These are phyloP conservation scores for Engystomops pustulosus DNA, from an alignment of 2,113 vertebrate species.

Conservation along the genomic window DNA sequence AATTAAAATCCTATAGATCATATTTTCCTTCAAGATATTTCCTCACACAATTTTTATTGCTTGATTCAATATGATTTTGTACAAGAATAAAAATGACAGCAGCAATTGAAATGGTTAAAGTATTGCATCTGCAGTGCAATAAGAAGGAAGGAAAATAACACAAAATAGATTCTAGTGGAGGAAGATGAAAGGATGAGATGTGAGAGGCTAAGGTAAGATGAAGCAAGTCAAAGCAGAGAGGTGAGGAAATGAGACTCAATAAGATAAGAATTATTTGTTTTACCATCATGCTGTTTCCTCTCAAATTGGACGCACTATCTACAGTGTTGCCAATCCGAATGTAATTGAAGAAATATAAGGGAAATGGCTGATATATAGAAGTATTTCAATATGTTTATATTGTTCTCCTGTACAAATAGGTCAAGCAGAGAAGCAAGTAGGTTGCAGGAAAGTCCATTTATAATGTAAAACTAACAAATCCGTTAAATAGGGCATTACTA, in stretches of 20 bases:
- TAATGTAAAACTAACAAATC: neutral
- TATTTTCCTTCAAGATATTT: neutral
- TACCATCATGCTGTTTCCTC: constrained; percentile 39
- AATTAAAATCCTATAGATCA: neutral
- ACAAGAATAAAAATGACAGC: neutral
- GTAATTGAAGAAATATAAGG: constrained; percentile 41
- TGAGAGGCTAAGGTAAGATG: constrained; percentile 55
- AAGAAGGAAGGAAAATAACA: constrained; percentile 31
- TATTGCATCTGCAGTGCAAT: constrained; percentile 23
- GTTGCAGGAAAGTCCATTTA: neutral
- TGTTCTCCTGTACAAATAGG: constrained; percentile 5
- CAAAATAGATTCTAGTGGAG: constrained; percentile 33
- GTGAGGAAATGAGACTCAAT: constrained; percentile 55
- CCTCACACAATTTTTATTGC: neutral
- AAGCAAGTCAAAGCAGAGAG: constrained; percentile 49
- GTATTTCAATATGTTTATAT: constrained; percentile 15
- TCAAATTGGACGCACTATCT: constrained; percentile 38
- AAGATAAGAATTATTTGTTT: constrained; percentile 57
- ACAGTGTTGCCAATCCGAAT: constrained; percentile 26
- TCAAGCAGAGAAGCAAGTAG: neutral
- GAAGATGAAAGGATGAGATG: constrained; percentile 55
- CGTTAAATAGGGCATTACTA: no score
- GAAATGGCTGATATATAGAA: constrained; percentile 29
- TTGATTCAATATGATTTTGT: neutral
- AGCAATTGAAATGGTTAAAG: constrained; percentile 33